Evolutionary conservation across 1,140 invertebrate species (phyloP), one percentile per base, ranked within the genome.

Genomic region (Nephila pilipes): DNA sequence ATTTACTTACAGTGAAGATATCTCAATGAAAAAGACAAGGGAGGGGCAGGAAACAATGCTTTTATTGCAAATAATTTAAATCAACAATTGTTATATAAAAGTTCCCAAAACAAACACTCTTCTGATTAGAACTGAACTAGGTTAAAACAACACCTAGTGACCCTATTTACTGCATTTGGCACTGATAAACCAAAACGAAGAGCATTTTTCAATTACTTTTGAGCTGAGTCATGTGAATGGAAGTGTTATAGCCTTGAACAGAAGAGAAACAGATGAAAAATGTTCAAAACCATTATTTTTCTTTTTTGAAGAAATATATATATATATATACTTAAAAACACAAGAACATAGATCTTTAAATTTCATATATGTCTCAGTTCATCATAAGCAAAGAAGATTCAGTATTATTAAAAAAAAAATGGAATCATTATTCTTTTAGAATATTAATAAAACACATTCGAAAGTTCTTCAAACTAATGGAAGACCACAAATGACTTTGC

Each of bases 111-210:
- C 32, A 60, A 20, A 63, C 32, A 36, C 32, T 87, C 38, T 60
- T 60, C 20, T 55, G 29, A 55, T 87, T 60, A n/a, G 38, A 36
- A 10, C 22, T n/a, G 14, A 36, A 63, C 25, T 55, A 60, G 55
- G 55, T 36, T 60, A 87, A 55, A 12, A 65, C 58, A 36, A 63
- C 32, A 63, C 57, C 54, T 22, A 54, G n/a, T 54, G 22, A 54
- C 54, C 54, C 80, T 55, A 83, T 46, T 63, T 83, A 25, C 80
- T 54, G 38, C 80, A 83, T 83, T 83, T 83, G 81, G 81, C 81
- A 83, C 81, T 83, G 46, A 55, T 32, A 55, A 83, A 83, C 81
- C 81, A 55, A 83, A 83, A 83, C 32, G 54, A 83, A 57, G n/a
- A 32, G 38, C 54, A 55, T 29, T 29, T 46, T 83, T 83, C 38